Base-by-base conservation (phyloP, 2,888 invertebrate species). In the Callimorpha dominula region DNA sequence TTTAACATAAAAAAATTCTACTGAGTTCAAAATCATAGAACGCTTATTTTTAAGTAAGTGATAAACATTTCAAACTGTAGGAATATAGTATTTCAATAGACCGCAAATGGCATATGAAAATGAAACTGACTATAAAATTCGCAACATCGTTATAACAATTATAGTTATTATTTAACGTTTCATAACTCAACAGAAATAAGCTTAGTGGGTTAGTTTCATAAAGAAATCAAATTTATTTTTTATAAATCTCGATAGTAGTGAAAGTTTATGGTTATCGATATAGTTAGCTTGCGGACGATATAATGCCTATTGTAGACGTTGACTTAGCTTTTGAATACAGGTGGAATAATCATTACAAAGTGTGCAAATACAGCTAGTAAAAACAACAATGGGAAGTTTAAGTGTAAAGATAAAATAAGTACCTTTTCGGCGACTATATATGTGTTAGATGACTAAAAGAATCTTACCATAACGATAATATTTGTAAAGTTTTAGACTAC, bases 201-300 rank as follows among this genome's bases (percentile, higher is more conserved):
- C 52, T 66, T 52, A 73, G 52, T 66, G 15, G 69, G 66, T 71
- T 66, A 46, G 46, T 66, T 65, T 66, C 31, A 66, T 50, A 62
- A 62, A 70, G 31, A 68, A 65, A 68, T 65, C 7, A 17, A 72
- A 68, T 68, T 15, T 54, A 62, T 72, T 72, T 52, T 43, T 40
- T 57, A n/a, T 17, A 6, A 68, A 31, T n/a, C 12, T 60, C 40
- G n/a, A 65, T 65, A 42, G 57, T 63, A 68, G 54, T 68, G 31
- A 71, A 65, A 70, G 70, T 74, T 71, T 62, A 65, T 54, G 20
- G 57, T 68, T 43, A 67, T 67, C 1, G 67, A 52, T 67, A 67
- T 67, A 54, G 67, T 8, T 42, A 40, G 40, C 17, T 63, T 40
- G 15, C 8, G 42, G 8, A 12, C n/a, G 12, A 52, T 17, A 12